Evolutionary conservation across 2,113 vertebrate genomes (phyloP), one percentile per base, ranked within the genome.

Genomic region (Muntiacus reevesi): DNA sequence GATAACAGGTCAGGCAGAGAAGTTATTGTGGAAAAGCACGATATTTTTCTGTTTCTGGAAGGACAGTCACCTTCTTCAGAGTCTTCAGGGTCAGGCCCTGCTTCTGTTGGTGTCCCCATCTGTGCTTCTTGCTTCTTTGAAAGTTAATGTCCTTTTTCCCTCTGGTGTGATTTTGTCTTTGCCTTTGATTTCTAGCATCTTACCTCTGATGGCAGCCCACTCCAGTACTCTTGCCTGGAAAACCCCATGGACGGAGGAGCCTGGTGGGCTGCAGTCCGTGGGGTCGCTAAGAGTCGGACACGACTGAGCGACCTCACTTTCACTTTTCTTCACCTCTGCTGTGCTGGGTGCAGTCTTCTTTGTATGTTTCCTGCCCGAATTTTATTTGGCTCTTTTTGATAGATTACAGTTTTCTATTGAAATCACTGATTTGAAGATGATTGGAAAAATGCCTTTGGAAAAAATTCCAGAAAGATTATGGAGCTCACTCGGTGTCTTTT

Each of bases 401-500:
- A 60, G 60, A 62, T 19, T 82, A 30, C 52, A 16, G 2, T 23
- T 82, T 93, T 82, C 93, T 76, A 47, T 57, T 50, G 81, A 85
- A 59, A 85, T 40, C 7, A n/a, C 74, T 79, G 60, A 2, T 76
- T 78, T 82, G 74, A 50, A 57, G 33, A 52, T 21, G 40, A n/a
- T 60, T 55, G 40, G 71, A 21, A 74, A 94, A 89, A 74, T 25
- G 15, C 5, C 2, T 47, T 21, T 74, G 82, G 60, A 87, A 76
- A 40, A 88, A 90, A 1, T 13, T 28, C 27, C 60, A 27, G 40
- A n/a, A 30, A 12, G 19, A 43, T 54, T 17, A 11, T 45, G 40
- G 40, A 13, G 7, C 74, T 45, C 45, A 3, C 0, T 40, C 15
- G 9, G 3, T 14, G 0, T 1, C 3, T 78, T 60, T 79, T 54